Conservation (phyloP, 2,888 invertebrate genomes). For the Physocephala rufipes region DNA sequence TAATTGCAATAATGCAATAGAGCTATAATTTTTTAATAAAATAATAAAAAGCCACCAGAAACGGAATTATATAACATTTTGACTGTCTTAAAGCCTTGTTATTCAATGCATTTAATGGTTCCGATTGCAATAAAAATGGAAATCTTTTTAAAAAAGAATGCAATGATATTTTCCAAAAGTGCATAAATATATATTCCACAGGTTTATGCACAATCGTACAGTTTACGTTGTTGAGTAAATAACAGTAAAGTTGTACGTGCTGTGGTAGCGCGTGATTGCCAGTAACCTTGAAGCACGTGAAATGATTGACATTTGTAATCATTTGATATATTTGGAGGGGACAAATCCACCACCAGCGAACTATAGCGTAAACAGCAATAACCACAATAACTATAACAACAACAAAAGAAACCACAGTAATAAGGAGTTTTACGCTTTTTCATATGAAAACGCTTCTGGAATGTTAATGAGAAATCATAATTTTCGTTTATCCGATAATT, state of each 20-base stretch:
- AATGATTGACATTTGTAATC: constrained; percentile 23
- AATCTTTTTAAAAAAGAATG: background rate
- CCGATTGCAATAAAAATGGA: background rate
- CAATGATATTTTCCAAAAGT: background rate
- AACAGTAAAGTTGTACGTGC: background rate
- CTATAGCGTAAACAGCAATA: background rate
- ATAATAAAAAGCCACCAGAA: too few species aligned
- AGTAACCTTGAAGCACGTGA: constrained; percentile 14
- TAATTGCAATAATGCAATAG: too few species aligned
- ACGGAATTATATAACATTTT: too few species aligned
- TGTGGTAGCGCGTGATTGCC: background rate
- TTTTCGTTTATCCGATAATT: too few species aligned
- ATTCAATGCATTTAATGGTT: background rate
- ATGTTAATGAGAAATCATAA: too few species aligned
- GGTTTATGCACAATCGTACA: too few species aligned
- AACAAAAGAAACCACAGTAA: background rate
- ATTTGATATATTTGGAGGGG: background rate
- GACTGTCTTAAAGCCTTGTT: too few species aligned
- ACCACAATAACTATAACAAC: background rate
- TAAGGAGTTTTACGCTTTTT: background rate
- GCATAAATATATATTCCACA: background rate
- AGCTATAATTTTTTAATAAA: too few species aligned
- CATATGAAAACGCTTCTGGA: too few species aligned
- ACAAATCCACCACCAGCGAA: too few species aligned
- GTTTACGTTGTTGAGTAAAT: background rate